Conservation (phyloP, 2,797 vertebrate genomes). For the Calcarius lapponicus region DNA sequence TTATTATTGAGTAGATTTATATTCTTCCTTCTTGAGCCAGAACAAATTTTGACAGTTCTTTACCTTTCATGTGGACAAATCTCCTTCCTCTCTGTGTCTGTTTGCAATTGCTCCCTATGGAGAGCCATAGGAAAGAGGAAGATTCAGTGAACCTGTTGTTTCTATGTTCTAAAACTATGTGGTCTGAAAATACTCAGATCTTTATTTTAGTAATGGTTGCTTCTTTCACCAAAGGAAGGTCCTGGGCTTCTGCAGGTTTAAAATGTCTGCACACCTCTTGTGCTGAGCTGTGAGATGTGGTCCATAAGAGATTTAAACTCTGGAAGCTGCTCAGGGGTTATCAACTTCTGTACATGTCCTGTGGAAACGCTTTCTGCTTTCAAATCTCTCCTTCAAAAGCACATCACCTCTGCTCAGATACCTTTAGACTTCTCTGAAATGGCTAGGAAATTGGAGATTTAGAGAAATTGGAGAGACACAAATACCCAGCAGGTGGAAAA, state of each 20-base stretch:
- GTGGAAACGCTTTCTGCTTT: neutral
- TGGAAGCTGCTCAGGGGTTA: neutral
- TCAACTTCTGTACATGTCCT: neutral
- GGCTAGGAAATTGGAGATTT: neutral
- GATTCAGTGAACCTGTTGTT: neutral
- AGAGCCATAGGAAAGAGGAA: neutral
- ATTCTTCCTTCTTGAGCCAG: neutral
- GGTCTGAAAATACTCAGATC: neutral
- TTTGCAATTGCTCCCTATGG: neutral
- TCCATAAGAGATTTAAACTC: neutral
- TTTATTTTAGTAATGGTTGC: neutral
- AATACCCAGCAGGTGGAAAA: neutral
- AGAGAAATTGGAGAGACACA: neutral
- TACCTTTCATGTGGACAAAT: neutral
- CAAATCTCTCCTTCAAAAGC: neutral
- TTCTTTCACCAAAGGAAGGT: neutral
- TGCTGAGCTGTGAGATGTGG: neutral
- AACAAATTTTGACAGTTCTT: neutral
- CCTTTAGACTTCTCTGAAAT: neutral
- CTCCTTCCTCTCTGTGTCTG: neutral
- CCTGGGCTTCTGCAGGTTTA: neutral
- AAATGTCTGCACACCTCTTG: neutral
- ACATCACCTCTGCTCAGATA: neutral
- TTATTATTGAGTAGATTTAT: neutral
- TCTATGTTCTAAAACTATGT: neutral